Base-by-base conservation (phyloP, 2,888 invertebrate species). In the Iphiclides podalirius region DNA sequence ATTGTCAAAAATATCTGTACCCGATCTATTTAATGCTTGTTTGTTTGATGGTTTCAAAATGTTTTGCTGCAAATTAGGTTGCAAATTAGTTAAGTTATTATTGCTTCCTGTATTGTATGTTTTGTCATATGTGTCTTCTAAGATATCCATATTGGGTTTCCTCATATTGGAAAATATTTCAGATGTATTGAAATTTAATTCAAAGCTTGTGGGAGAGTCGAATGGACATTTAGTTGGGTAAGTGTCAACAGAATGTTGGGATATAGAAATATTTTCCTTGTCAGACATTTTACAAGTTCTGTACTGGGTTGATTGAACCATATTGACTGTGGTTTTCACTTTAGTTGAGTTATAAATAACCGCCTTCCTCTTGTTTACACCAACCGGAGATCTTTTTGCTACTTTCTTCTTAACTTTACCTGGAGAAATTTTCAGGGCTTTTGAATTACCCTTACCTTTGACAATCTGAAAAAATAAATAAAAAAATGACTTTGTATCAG, bases 141-240 rank as follows among this genome's bases (percentile, higher is more conserved):
- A 57, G 16, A 69, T 58, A 44, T 63, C 58, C 11, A 59, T 57
- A 34, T 71, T 65, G 8, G 69, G 58, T 43, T 64, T 72, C 56
- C 72, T 72, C 60, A 76, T 66, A 44, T 77, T 81, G 2, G 80
- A 75, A 63, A 88, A 88, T 55, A 87, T 63, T 70, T 84, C 87
- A 4, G 86, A 76, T 17, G 78, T 82, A 47, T 86, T 72, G 61
- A 87, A 86, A 52, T 75, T 74, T 6, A 80, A 63, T 45, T 83
- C 76, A 42, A 68, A 37, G 46, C 72, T 79, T 33, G 65, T 63
- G 31, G 73, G 69, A 7, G 84, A 80, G 47, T 78, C 84, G 66
- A 88, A 88, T 0, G 88, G 87, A 51, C 84, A 83, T 56, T 67
- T 76, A 17, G 62, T 53, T 37, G 52, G 53, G 37, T 69, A 67